Base-by-base conservation (phyloP, 2,113 vertebrate genomes). In the Cyprinus carpio region DNA sequence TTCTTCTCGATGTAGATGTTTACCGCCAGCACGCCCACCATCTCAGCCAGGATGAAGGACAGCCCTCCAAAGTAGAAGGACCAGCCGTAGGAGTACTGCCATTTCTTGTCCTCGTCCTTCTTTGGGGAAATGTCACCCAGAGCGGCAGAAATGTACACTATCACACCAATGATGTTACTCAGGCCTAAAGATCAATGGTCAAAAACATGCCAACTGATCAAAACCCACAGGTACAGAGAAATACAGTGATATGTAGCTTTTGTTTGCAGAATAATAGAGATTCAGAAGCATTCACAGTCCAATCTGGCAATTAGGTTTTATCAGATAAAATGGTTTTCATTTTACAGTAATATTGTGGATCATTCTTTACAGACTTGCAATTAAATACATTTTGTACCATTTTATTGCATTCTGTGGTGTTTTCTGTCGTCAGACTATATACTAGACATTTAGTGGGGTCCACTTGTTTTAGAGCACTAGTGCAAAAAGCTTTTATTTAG, bases 1-100 rank as follows among this genome's bases (percentile, higher is more conserved):
- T 96, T 97, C 91, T 96, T 96, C 91, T 98, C 96, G 8, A 97
- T 97, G 95, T 98, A 97, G 89, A 97, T 97, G 93, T 98, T 97
- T 86, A 98, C 96, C 0, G 96, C 96, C 86, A 97, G 93, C 62
- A 98, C 97, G 3, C 97, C 97, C 88, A 98, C 96, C 94, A 97
- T 96, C 94, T 98, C 97, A 0, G 97, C 96, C 94, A 98, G 95
- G 91, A 98, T 97, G 93, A 97, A 98, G 20, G 96, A 97, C 88
- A 98, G 95, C 20, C 96, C 97, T 40, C 96, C 97, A 37, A 97
- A 98, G 91, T 98, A 98, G 93, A 98, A 98, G 89, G 96, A 97
- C 97, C 97, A 98, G 89, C 97, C 97, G 29, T 98, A 97, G 3
- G 96, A 97, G 91, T 98, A 98, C 90, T 98, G 96, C 95, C 94